A percentile compares a stretch with the other conserved stretches of the same genome.
phyloP scores from a whole-genome alignment of 1,140 invertebrate species.

The Acromyrmex echinatior region DNA sequence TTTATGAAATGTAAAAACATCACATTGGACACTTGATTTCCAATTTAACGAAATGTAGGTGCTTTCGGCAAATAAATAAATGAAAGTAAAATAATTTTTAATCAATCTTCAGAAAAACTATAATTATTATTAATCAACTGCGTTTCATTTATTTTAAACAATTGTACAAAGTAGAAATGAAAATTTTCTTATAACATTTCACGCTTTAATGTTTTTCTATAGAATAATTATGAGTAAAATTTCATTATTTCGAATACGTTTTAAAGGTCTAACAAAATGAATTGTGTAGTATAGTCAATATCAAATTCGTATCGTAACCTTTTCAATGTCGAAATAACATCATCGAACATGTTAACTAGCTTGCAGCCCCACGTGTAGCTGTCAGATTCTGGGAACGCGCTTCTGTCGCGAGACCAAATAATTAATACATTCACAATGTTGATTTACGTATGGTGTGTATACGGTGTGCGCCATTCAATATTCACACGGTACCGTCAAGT shows the following conservation, averaged over 20 bases:
- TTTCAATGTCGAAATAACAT: conserved; percentile 35
- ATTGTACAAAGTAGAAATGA: not conserved
- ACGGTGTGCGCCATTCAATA: conserved; percentile 36
- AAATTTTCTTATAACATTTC: not conserved
- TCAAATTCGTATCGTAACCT: not conserved
- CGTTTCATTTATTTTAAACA: not conserved
- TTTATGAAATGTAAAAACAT: not conserved
- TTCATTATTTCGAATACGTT: conserved; percentile 5
- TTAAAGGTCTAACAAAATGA: not conserved
- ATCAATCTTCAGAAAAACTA: not conserved
- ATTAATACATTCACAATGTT: conserved; percentile 63
- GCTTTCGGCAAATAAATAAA: not conserved
- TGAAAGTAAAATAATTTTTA: conserved; percentile 9
- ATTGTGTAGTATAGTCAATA: not conserved
- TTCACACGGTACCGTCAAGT: conserved; percentile 51
- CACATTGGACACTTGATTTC: not conserved
- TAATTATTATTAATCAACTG: not conserved
- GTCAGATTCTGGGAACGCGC: conserved; percentile 46
- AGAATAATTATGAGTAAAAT: not conserved
- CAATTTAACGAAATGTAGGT: not conserved
- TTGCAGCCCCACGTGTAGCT: conserved; percentile 2
- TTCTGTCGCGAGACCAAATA: conserved; percentile 38
- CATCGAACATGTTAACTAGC: conserved; percentile 10
- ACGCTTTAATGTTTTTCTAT: not conserved
- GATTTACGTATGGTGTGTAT: conserved; percentile 52